phyloP scores from a whole-genome alignment of 2,797 vertebrate species.

The Enteromius radiatus region DNA sequence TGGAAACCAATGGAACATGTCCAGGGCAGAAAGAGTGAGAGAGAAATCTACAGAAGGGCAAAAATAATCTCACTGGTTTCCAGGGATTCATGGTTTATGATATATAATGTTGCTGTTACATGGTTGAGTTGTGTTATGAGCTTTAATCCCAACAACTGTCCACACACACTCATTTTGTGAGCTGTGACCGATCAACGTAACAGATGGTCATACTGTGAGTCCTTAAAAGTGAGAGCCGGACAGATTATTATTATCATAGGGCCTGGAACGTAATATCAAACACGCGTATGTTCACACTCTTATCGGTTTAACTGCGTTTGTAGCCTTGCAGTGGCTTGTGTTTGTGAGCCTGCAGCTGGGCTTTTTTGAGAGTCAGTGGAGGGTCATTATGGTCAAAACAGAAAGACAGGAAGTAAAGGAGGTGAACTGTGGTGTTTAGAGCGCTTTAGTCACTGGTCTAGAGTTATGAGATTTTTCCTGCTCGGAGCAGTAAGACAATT shows the following conservation, averaged over 20 bases:
- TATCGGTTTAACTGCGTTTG: neutral
- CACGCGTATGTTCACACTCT: neutral
- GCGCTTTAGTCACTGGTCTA: neutral
- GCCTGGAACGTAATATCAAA: constrained; percentile 1
- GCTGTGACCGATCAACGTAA: constrained; percentile 3
- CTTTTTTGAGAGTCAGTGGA: neutral
- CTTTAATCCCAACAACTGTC: constrained; percentile 28
- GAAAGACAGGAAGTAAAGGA: constrained; percentile 21
- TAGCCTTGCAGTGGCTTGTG: neutral
- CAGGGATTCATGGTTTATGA: constrained; percentile 3
- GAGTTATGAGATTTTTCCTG: neutral
- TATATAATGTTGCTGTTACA: constrained; percentile 3
- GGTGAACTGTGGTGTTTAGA: neutral
- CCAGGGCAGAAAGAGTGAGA: neutral
- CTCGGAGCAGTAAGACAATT: neutral
- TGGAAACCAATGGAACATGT: neutral
- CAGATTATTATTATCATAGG: constrained; percentile 23
- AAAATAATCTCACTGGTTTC: constrained; percentile 20
- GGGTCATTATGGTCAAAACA: constrained; percentile 17
- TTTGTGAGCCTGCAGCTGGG: neutral
- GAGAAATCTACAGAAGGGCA: neutral
- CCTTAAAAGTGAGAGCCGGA: constrained; percentile 29
- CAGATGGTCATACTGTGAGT: constrained; percentile 42
- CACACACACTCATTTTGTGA: neutral
- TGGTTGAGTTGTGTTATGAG: constrained; percentile 12